A percentile compares a stretch with the other conserved stretches of the same genome.
phyloP scores from a whole-genome alignment of 2,113 vertebrate genomes.

The Phodopus roborovskii region DNA sequence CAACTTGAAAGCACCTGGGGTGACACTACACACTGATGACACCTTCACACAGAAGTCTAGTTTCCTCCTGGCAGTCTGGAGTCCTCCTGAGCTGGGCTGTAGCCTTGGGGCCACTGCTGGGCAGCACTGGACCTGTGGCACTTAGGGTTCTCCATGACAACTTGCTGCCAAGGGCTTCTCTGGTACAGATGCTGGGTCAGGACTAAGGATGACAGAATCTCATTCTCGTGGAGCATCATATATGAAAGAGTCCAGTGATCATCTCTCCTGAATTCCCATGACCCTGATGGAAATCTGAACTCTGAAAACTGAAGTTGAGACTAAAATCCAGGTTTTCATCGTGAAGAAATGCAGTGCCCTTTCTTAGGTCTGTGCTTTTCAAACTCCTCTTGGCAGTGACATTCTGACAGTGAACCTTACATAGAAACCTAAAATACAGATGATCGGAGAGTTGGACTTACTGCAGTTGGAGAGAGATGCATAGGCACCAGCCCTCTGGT shows the following conservation, averaged over 20 bases:
- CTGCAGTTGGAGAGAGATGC: not conserved
- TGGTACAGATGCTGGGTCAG: not conserved
- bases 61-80: not conserved
- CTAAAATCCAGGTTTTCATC: not conserved
- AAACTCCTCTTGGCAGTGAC: not conserved
- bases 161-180: not conserved
- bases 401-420: not conserved
- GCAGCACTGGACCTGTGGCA: not conserved
- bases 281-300: not conserved
- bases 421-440: not conserved
- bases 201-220: not conserved
- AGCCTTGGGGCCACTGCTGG: not conserved
- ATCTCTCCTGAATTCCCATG: not conserved
- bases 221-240: accelerated
- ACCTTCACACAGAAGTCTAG: not conserved
- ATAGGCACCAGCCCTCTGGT: not conserved
- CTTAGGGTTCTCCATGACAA: not conserved
- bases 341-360: not conserved
- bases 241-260: not conserved
- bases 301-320: not conserved
- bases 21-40: not conserved
- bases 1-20: not conserved
- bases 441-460: not conserved
- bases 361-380: not conserved
- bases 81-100: accelerated